Percentiles rank a stretch among this genome's conserved stretches.
These are phyloP conservation scores for Epinephelus cyanopodus DNA, from an alignment of 2,113 vertebrate genomes.

Conservation along the genomic window DNA sequence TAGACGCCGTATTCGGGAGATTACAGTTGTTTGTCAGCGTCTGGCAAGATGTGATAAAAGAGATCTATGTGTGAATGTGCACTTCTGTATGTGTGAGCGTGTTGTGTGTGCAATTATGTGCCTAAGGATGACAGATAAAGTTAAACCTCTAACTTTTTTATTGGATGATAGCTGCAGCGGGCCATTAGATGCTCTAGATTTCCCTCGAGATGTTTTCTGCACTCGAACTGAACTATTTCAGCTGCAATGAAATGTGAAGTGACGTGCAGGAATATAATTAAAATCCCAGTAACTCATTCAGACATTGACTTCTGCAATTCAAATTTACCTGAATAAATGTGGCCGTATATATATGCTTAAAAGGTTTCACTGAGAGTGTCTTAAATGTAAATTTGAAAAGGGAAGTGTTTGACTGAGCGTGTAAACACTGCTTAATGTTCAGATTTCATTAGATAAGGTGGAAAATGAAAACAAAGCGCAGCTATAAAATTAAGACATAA, in stretches of 20 bases:
- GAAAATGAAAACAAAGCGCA: neutral
- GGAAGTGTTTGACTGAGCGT: too few relatives aligned
- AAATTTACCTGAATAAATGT: neutral
- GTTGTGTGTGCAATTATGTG: conserved; percentile 16
- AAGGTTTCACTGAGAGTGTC: neutral
- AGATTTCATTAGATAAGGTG: neutral
- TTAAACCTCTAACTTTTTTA: conserved; percentile 57
- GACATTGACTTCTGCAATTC: neutral
- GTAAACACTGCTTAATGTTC: neutral
- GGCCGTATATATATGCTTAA: neutral
- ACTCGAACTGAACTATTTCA: conserved; percentile 25
- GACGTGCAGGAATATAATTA: conserved; percentile 22
- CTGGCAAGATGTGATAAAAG: conserved; percentile 59
- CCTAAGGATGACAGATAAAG: conserved; percentile 51
- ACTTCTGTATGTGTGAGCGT: neutral
- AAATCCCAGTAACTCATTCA: conserved; percentile 13
- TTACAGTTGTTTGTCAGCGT: conserved; percentile 62
- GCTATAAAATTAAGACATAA: too few relatives aligned
- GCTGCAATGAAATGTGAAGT: conserved; percentile 34
- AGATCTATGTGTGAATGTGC: conserved; percentile 37
- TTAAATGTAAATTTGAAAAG: neutral
- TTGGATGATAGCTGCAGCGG: conserved; percentile 35
- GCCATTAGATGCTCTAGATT: conserved; percentile 52
- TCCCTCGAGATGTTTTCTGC: conserved; percentile 44
- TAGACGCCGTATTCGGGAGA: conserved; percentile 40